A percentile compares a stretch with the other conserved stretches of the same genome.
Evolutionary conservation across 2,113 vertebrate species (phyloP).

Genomic region (Tachysurus fulvidraco): DNA sequence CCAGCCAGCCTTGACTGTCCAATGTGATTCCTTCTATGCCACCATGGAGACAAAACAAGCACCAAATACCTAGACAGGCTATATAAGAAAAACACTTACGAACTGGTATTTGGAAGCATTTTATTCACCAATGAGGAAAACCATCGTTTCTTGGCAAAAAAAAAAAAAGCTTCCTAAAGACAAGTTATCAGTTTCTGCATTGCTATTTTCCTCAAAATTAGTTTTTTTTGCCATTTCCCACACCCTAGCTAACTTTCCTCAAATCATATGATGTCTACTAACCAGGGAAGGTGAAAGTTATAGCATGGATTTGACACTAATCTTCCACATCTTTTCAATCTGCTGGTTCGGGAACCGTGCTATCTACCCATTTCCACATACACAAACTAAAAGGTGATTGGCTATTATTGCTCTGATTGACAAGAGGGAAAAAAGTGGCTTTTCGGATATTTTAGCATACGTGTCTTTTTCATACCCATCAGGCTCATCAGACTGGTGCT

Average conservation of each 20-base stretch:
- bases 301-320: neutral
- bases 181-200: neutral
- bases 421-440: neutral
- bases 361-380: neutral
- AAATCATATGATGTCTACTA: neutral
- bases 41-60: constrained; percentile 8
- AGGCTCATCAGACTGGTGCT: neutral
- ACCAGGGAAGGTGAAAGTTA: neutral
- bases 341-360: neutral
- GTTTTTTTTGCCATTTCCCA: neutral
- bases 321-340: neutral
- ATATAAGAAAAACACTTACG: neutral
- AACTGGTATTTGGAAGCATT: neutral
- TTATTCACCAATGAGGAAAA: neutral
- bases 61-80: neutral
- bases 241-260: neutral
- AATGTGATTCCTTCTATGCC: neutral
- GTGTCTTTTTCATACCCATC: neutral
- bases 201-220: neutral
- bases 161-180: neutral
- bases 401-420: neutral
- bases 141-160: neutral
- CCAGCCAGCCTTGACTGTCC: neutral
- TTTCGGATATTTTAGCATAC: neutral
- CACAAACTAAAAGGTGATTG: neutral